phyloP scores from a whole-genome alignment of 2,797 vertebrate genomes.

The Falco columbarius region DNA sequence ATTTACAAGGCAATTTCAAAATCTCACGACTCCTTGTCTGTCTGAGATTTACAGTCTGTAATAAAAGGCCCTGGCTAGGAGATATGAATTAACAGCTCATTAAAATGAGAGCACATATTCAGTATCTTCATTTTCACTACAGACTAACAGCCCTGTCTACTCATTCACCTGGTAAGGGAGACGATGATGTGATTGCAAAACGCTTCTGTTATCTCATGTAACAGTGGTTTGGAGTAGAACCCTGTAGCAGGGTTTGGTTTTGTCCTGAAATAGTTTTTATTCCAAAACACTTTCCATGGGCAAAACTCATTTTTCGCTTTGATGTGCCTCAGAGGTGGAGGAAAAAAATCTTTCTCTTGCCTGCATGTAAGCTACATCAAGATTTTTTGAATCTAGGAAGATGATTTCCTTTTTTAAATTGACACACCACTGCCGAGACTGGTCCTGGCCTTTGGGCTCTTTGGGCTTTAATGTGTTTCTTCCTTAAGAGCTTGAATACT shows the following conservation, averaged over 20 bases:
- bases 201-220: neutral
- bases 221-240: neutral
- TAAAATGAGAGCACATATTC: constrained; percentile 55
- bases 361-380: neutral
- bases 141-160: neutral
- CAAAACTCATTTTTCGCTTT: neutral
- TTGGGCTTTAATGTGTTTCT: neutral
- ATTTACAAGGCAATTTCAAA: constrained; percentile 80
- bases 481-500: neutral
- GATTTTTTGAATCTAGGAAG: neutral
- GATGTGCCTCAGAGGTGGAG: neutral
- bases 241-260: neutral
- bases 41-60: constrained; percentile 77
- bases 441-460: neutral
- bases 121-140: neutral
- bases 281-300: neutral
- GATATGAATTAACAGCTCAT: constrained; percentile 77
- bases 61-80: constrained; percentile 72
- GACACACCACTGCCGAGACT: neutral
- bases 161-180: neutral
- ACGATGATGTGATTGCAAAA: neutral
- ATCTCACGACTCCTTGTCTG: constrained; percentile 75
- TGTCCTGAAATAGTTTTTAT: neutral
- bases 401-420: neutral
- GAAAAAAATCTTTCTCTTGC: neutral